Percentiles rank a stretch among this genome's conserved stretches.
These are phyloP conservation scores for Psilopsiagon aymara DNA, from an alignment of 2,113 vertebrate species.

Conservation along the genomic window DNA sequence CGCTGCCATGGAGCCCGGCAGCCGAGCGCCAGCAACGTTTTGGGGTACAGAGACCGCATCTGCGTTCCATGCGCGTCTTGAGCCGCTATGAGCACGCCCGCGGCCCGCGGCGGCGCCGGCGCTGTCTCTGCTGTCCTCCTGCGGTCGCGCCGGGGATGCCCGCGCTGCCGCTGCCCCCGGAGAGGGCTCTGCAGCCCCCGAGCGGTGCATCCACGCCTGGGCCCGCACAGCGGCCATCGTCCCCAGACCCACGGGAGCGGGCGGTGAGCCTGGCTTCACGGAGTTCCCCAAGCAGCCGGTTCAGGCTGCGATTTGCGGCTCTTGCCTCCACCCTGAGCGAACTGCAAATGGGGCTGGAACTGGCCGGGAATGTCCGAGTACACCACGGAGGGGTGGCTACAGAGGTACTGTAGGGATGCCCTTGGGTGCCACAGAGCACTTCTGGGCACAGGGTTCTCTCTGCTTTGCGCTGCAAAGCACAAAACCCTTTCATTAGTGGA, in stretches of 20 bases:
- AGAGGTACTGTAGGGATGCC: rapidly evolving
- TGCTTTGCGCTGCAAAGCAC: background rate
- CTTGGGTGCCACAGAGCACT: background rate
- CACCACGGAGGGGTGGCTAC: background rate
- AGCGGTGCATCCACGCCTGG: rapidly evolving
- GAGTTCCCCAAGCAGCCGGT: no score
- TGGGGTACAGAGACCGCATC: background rate
- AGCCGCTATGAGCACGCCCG: background rate
- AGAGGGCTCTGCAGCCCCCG: background rate
- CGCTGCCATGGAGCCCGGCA: rapidly evolving
- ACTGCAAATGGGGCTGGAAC: background rate
- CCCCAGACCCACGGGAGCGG: background rate
- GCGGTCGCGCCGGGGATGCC: background rate
- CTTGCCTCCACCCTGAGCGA: background rate
- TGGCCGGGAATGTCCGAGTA: rapidly evolving
- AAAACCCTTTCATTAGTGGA: background rate
- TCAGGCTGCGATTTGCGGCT: background rate
- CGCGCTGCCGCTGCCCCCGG: rapidly evolving
- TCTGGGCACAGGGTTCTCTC: no score
- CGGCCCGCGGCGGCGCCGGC: background rate
- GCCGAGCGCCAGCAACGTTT: background rate
- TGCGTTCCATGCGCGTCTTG: background rate
- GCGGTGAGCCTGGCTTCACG: background rate
- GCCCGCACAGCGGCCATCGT: background rate
- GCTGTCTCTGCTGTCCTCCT: background rate